Percentiles rank a stretch among this genome's conserved stretches.
Conservation (phyloP, 2,797 vertebrate genomes). For the Pelochelys cantorii region DNA sequence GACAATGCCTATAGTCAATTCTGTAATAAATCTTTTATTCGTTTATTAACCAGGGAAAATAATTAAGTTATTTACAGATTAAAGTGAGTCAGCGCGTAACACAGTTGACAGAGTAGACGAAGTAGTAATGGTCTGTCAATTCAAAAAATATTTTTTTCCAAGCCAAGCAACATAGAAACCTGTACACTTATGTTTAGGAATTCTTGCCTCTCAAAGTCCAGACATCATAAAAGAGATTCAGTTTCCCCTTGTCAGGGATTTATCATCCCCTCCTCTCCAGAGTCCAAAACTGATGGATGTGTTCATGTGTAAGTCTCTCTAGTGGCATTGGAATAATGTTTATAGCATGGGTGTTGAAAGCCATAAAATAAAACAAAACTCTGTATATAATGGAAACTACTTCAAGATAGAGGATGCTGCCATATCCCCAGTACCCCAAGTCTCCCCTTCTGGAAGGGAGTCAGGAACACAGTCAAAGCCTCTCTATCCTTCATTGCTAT, state of each 20-base stretch:
- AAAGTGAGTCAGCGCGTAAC: background rate
- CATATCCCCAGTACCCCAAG: too few species aligned
- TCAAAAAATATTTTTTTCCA: background rate
- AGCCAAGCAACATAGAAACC: background rate
- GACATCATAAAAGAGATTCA: background rate
- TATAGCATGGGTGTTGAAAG: too few species aligned
- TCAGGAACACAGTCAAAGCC: background rate
- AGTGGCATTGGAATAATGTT: too few species aligned
- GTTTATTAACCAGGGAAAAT: background rate
- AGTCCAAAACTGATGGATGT: background rate
- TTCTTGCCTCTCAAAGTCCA: background rate
- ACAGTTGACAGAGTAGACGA: background rate
- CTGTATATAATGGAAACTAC: too few species aligned
- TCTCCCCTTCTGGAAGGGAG: background rate
- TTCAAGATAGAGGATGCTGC: too few species aligned
- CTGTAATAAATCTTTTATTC: background rate
- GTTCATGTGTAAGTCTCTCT: background rate
- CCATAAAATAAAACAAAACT: too few species aligned
- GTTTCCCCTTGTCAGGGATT: background rate
- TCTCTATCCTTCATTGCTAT: background rate
- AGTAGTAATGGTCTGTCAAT: background rate
- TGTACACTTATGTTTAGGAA: background rate
- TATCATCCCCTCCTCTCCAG: background rate
- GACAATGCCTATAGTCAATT: background rate
- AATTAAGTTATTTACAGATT: background rate